phyloP scores from a whole-genome alignment of 2,888 invertebrate genomes.

The Cephus pulcher region DNA sequence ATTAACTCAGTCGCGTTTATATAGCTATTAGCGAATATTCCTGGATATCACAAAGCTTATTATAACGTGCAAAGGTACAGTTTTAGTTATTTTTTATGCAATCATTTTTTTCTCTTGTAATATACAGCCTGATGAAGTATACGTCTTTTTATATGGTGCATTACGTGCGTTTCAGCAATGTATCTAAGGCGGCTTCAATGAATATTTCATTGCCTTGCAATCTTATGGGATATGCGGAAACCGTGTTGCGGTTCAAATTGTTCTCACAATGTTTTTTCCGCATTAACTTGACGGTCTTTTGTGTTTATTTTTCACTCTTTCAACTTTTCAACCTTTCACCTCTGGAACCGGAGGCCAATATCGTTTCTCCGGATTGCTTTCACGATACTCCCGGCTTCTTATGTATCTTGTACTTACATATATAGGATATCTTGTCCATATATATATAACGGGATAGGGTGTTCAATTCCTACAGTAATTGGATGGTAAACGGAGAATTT shows the following conservation, averaged over 20 bases:
- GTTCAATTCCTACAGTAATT: not conserved
- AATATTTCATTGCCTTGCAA: not conserved
- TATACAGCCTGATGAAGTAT: too few relatives aligned
- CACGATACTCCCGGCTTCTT: not conserved
- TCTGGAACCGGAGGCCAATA: not conserved
- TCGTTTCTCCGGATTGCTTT: not conserved
- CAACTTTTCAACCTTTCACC: not conserved
- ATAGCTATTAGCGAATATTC: too few relatives aligned
- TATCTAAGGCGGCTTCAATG: not conserved
- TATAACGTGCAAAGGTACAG: too few relatives aligned
- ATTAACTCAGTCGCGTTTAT: too few relatives aligned
- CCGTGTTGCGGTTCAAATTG: not conserved
- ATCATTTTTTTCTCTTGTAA: too few relatives aligned
- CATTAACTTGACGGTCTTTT: not conserved
- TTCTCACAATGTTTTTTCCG: not conserved
- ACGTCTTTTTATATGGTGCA: too few relatives aligned
- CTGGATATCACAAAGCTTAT: too few relatives aligned
- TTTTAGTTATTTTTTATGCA: too few relatives aligned
- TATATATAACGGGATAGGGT: not conserved
- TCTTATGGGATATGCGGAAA: too few relatives aligned
- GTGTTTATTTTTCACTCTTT: not conserved
- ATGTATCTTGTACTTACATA: not conserved
- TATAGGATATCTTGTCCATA: not conserved
- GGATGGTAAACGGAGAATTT: not conserved
- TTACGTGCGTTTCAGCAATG: too few relatives aligned